Evolutionary conservation across 2,113 vertebrate species (phyloP).

Genomic region (Nestor notabilis): DNA sequence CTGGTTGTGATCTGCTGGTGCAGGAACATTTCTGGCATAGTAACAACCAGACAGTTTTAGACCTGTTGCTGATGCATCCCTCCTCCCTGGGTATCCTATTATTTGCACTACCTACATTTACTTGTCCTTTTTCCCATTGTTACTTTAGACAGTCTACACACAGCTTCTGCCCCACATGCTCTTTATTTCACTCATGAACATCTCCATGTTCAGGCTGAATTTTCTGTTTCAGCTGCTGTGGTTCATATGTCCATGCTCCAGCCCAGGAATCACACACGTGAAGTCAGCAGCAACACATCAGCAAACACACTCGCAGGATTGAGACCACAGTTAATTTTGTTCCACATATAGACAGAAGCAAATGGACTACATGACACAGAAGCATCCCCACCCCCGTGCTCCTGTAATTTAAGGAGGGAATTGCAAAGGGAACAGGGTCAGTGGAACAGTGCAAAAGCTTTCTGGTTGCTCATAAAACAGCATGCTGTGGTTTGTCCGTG

Average conservation of each 20-base stretch:
- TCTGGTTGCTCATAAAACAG: not conserved
- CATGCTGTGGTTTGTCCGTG: not conserved
- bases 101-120: not conserved
- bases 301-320: accelerated
- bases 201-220: not conserved
- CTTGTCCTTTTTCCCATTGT: not conserved
- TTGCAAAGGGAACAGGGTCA: not conserved
- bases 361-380: accelerated
- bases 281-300: accelerated
- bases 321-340: not conserved
- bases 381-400: accelerated
- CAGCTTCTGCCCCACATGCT: not conserved
- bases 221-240: not conserved
- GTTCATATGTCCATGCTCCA: accelerated
- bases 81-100: not conserved
- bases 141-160: not conserved
- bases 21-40: not conserved
- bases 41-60: not conserved
- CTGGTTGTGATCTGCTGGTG: not conserved
- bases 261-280: accelerated
- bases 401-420: not conserved
- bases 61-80: not conserved
- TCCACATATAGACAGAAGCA: accelerated
- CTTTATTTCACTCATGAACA: not conserved
- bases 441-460: not conserved